Conservation (phyloP, 2,888 invertebrate species). For the Megalurothrips usitatus region DNA sequence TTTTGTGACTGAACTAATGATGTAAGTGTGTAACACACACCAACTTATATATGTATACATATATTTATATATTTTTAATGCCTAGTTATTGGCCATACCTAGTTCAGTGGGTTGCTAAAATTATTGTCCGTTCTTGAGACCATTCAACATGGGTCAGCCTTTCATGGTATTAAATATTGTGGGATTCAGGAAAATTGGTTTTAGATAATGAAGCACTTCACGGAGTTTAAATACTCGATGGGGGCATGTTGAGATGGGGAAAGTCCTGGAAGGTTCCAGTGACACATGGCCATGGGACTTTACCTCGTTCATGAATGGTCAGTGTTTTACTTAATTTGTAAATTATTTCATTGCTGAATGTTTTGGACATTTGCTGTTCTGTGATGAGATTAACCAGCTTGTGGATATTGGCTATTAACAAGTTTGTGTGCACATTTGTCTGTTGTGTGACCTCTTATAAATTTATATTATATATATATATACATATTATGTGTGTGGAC, state of each 20-base stretch:
- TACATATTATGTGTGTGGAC: neutral
- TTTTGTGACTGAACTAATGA: neutral
- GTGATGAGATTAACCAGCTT: slow-evolving; percentile 20
- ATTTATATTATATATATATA: neutral
- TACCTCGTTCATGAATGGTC: neutral
- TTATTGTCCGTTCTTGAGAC: no score
- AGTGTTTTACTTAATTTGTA: slow-evolving; percentile 19
- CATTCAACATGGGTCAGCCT: no score
- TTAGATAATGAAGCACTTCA: no score
- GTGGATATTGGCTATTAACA: slow-evolving; percentile 23
- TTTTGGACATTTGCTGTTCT: slow-evolving; percentile 8
- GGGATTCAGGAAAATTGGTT: no score
- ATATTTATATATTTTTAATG: neutral
- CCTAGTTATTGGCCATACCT: neutral
- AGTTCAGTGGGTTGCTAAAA: neutral
- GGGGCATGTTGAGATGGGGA: no score
- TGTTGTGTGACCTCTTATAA: neutral
- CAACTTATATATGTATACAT: neutral
- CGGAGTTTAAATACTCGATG: no score
- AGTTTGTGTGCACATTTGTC: slow-evolving; percentile 23
- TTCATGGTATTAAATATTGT: no score
- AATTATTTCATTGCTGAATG: slow-evolving; percentile 18
- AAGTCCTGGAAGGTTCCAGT: no score
- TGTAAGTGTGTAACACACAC: neutral
- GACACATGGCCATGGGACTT: no score